Evolutionary conservation across 1,140 invertebrate genomes (phyloP).

Genomic region (Anastrepha ludens): DNA sequence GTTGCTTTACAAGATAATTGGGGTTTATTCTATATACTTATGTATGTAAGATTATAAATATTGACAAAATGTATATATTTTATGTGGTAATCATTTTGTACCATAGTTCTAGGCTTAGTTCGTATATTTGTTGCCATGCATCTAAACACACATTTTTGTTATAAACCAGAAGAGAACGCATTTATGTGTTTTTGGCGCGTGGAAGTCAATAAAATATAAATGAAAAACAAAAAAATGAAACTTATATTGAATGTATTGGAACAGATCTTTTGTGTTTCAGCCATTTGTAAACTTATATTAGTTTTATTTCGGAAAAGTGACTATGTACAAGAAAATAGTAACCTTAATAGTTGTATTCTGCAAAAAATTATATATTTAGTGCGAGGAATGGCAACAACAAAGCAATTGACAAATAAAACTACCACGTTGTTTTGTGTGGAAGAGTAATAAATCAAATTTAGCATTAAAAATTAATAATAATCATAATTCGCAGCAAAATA

Average conservation of each 20-base stretch:
- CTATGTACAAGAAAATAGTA: too few species aligned
- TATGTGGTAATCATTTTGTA: background rate
- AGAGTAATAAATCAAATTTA: too few species aligned
- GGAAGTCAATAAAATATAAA: background rate
- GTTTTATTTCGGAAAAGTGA: too few species aligned
- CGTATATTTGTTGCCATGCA: background rate
- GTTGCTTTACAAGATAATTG: background rate
- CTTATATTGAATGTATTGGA: background rate
- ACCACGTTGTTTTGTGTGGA: too few species aligned
- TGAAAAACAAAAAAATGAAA: background rate
- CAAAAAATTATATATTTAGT: too few species aligned
- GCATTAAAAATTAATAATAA: too few species aligned
- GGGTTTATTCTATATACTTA: background rate
- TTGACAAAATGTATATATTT: background rate
- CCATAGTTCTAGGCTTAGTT: background rate
- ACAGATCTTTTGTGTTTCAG: too few species aligned
- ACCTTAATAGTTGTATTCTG: too few species aligned
- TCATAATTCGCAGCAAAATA: too few species aligned
- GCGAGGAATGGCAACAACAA: too few species aligned
- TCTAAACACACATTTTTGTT: background rate
- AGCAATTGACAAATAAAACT: too few species aligned
- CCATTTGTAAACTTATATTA: too few species aligned
- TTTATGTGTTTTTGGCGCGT: slow-evolving; percentile 9
- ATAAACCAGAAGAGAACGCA: background rate
- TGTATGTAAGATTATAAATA: background rate